phyloP scores from a whole-genome alignment of 2,113 vertebrate genomes.

The Tapirus terrestris region DNA sequence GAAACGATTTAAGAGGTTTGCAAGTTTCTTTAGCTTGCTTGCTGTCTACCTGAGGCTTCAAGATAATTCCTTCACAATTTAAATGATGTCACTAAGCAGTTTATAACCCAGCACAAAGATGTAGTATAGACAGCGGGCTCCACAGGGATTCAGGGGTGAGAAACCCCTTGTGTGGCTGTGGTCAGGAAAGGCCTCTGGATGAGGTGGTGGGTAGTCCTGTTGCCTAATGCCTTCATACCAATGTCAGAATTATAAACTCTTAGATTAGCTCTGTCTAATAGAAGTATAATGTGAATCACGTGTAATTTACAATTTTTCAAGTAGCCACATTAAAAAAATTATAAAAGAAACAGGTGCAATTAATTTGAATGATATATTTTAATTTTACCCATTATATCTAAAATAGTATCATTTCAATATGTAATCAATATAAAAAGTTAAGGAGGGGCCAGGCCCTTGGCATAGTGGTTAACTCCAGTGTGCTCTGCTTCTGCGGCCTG shows the following conservation, averaged over 20 bases:
- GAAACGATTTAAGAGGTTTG: neutral
- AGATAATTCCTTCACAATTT: neutral
- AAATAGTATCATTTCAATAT: neutral
- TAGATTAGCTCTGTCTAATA: neutral
- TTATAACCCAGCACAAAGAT: neutral
- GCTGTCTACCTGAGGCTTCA: neutral
- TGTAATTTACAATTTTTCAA: neutral
- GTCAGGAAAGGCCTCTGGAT: neutral
- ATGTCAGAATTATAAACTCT: neutral
- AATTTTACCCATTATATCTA: neutral
- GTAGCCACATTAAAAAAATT: neutral
- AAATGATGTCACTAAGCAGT: neutral
- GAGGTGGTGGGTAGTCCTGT: neutral
- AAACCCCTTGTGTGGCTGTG: neutral
- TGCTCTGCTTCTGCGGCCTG: no score
- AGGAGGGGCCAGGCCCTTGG: neutral
- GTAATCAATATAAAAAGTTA: neutral
- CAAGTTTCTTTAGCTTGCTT: neutral
- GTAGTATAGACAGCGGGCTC: neutral
- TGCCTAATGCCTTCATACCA: neutral
- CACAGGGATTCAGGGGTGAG: no score
- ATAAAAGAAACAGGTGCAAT: neutral
- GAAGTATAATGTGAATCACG: neutral
- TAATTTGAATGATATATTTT: constrained; percentile 1
- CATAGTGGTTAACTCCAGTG: no score